Base-by-base conservation (phyloP, 2,888 invertebrate genomes). In the Tachystola acroxantha region DNA sequence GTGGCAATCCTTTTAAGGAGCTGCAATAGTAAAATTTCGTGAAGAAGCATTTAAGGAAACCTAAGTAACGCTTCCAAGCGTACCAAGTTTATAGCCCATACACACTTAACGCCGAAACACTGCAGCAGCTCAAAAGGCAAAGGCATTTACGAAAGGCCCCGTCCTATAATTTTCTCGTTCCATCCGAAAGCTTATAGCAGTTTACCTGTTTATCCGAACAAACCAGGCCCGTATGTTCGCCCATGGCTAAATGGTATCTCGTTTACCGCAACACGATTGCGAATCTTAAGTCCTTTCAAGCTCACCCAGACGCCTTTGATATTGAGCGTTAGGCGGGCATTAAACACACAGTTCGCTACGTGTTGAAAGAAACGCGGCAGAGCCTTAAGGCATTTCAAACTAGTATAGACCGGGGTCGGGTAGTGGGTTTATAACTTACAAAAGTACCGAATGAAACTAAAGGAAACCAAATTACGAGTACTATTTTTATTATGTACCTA, bases 271-370 rank as follows among this genome's bases (percentile, higher is more conserved):
- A 76, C 70, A 64, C 70, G 74, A 76, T 76, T 76, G 75, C 70
- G 57, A 75, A 74, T 75, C 75, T 72, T 62, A 66, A 72, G 67
- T 65, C 72, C 74, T 77, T 75, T 72, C 62, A 69, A 58, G 53
- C 59, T 48, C 59, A 67, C 57, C 58, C 57, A 57, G 64, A 66
- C 60, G 63, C 64, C 66, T 78, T 72, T 79, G 77, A 81, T 75
- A 64, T 69, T 50, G 55, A 62, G 60, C 64, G 65, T 72, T 71
- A 74, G 64, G 61, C 50, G 60, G 56, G 64, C 64, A 66, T 77
- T 84, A 84, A 81, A 82, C 75, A 82, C 70, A 85, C 79, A 82
- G 76, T 72, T 62, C 60, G 55, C 65, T 71, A 80, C 70, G 82
- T 79, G 86, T 81, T 80, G 85, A 86, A 84, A 85, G 85, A 81